Conservation (phyloP, 2,797 vertebrate species). For the Sylvia borin region DNA sequence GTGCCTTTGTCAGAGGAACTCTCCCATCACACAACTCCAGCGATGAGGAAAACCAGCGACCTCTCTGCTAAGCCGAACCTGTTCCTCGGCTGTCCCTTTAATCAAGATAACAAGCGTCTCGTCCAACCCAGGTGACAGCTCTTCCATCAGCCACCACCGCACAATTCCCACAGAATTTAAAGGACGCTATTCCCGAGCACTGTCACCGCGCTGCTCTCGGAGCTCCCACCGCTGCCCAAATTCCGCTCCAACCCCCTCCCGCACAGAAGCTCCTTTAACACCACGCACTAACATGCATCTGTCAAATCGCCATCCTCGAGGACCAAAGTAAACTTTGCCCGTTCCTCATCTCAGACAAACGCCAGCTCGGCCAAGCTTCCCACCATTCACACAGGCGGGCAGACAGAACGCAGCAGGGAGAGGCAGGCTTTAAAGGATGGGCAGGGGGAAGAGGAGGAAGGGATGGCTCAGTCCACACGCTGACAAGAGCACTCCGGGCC, state of each 20-base stretch:
- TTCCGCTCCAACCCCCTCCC: neutral
- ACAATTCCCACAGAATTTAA: fast-evolving
- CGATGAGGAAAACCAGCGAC: neutral
- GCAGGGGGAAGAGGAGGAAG: neutral
- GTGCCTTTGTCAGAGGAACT: neutral
- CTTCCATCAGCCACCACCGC: neutral
- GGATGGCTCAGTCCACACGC: neutral
- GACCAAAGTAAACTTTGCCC: neutral
- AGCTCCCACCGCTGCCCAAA: neutral
- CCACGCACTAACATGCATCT: fast-evolving
- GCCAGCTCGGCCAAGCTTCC: neutral
- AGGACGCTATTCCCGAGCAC: neutral
- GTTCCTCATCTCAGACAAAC: neutral
- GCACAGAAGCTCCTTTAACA: neutral
- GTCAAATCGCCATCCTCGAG: fast-evolving
- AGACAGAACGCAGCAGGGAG: neutral
- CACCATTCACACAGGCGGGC: neutral
- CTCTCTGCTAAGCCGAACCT: neutral
- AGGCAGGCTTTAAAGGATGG: neutral
- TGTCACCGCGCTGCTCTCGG: neutral
- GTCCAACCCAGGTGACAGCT: neutral
- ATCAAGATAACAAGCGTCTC: neutral
- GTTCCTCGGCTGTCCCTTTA: neutral
- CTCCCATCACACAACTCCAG: neutral
- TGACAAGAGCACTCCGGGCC: neutral